Evolutionary conservation across 2,888 invertebrate species (phyloP), one percentile per base, ranked within the genome.

Genomic region (Merodon equestris): DNA sequence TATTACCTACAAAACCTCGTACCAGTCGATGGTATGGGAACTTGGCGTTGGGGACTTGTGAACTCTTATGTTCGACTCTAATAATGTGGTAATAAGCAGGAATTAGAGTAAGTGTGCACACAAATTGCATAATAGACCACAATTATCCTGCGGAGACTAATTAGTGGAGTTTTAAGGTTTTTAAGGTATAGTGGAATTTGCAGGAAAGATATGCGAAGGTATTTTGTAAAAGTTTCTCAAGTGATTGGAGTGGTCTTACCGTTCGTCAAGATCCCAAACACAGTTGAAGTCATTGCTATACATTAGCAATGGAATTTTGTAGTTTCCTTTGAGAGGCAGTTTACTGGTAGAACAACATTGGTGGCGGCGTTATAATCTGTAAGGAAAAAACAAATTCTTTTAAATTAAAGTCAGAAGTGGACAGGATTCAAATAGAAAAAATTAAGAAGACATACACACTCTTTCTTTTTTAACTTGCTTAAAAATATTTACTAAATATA

Each of bases 221-320:
- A 40, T 40, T 10, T 40, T n/a, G 38, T 13, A 9, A 51, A 17
- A 14, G 19, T 14, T 42, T 9, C 18, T 13, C 9, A 9, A 17
- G n/a, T 17, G 4, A 3, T 34, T 42, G 13, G 12, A 14, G 17
- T 3, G 44, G 27, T 67, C 72, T 77, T 51, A 77, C 77, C 77
- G 57, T 72, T 72, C 61, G 57, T 67, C 72, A 77, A 72, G 61
- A 72, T 72, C 60, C 56, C 71, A 71, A 48, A 60, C 56, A 67
- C 66, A 72, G 57, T 53, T 67, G 77, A 61, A 72, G 72, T 72
- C 77, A 77, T 77, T 72, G 72, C 77, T 77, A 72, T 72, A 72
- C 77, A 77, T 77, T 72, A 63, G 77, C 77, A 72, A 61, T 48
- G 72, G 50, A 48, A 60, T 51, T 61, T 2, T 38, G 18, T 66